Percentiles rank a stretch among this genome's conserved stretches.
Conservation (phyloP, 2,888 invertebrate genomes). For the Ferdinandea cuprea region DNA sequence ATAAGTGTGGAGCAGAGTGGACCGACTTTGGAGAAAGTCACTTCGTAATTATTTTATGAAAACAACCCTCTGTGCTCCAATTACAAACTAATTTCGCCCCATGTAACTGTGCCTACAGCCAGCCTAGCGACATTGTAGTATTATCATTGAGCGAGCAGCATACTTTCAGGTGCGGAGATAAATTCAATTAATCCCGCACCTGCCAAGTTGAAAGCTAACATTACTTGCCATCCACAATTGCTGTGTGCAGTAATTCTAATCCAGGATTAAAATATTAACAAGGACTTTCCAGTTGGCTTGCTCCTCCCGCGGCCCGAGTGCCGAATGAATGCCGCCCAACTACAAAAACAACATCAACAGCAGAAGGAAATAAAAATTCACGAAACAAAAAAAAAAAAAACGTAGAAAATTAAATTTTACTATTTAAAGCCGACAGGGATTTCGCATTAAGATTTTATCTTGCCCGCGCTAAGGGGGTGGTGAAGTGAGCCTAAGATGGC, state of each 20-base stretch:
- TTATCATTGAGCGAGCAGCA: constrained; percentile 28
- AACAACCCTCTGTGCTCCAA: constrained; percentile 26
- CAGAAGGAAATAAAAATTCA: background rate
- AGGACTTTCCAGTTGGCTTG: constrained; percentile 50
- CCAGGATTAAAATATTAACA: constrained; percentile 73
- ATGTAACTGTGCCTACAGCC: background rate
- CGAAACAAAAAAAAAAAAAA: constrained; percentile 1
- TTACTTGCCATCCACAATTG: constrained; percentile 28
- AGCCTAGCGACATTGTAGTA: background rate
- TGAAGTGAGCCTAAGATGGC: constrained; percentile 33
- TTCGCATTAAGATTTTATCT: constrained; percentile 52
- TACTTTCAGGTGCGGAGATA: constrained; percentile 60
- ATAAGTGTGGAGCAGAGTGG: constrained; percentile 7
- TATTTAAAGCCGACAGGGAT: constrained; percentile 67
- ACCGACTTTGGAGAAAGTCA: constrained; percentile 22
- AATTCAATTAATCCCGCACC: constrained; percentile 73
- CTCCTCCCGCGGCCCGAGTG: background rate
- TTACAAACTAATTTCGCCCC: constrained; percentile 52
- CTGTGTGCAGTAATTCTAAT: constrained; percentile 43
- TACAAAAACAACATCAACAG: constrained; percentile 2
- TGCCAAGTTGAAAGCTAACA: constrained; percentile 69
- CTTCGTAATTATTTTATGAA: constrained; percentile 58
- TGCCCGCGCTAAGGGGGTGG: constrained; percentile 5
- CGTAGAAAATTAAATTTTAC: constrained; percentile 59
- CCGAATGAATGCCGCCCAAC: background rate